Conservation (phyloP, 2,113 vertebrate species). For the Pedetes capensis region DNA sequence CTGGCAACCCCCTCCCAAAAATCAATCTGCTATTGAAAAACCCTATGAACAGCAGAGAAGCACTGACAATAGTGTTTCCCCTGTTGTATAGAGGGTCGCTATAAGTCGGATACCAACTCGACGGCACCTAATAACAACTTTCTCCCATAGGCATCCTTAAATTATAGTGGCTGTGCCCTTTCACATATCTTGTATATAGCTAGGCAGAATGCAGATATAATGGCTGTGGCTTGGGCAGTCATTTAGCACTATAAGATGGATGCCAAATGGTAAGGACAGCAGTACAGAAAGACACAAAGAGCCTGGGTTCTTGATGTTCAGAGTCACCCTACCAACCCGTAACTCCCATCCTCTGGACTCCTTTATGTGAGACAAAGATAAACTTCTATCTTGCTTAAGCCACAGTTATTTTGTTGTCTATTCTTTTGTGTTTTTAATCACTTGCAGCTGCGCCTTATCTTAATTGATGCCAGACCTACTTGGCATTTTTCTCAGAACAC, state of each 20-base stretch:
- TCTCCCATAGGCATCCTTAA: neutral
- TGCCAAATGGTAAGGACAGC: neutral
- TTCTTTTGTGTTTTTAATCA: neutral
- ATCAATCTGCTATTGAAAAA: too few relatives aligned
- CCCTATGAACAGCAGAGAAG: too few relatives aligned
- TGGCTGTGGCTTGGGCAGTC: neutral
- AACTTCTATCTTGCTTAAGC: neutral
- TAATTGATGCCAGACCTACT: neutral
- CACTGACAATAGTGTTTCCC: too few relatives aligned
- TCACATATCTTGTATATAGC: neutral
- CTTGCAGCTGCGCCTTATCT: neutral
- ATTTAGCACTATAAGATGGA: neutral
- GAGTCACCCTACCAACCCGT: neutral
- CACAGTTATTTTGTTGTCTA: neutral
- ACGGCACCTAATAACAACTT: too few relatives aligned
- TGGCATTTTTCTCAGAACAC: neutral
- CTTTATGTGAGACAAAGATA: neutral
- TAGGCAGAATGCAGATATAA: neutral
- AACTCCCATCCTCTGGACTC: neutral
- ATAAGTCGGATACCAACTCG: too few relatives aligned
- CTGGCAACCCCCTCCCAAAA: too few relatives aligned
- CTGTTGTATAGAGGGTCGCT: too few relatives aligned
- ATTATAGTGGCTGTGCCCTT: neutral
- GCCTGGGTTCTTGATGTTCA: neutral
- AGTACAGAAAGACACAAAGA: neutral